Evolutionary conservation across 2,888 invertebrate genomes (phyloP), one percentile per base, ranked within the genome.

Genomic region (Hipparchia semele): DNA sequence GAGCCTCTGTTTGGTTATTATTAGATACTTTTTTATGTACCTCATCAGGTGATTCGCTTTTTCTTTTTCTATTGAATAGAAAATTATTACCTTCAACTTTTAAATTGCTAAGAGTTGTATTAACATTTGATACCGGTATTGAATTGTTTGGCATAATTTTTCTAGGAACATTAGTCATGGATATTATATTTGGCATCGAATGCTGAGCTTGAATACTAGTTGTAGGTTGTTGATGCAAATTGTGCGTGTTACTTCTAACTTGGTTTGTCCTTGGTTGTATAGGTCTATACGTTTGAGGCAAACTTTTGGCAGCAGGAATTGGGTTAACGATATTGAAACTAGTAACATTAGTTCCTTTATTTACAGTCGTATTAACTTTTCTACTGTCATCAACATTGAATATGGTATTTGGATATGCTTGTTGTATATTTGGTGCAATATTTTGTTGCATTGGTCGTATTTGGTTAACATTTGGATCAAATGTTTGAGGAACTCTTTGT

Each of bases 41-140:
- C 13, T 90, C 90, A 77, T 91, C 91, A 0, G 91, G 91, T 4
- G 90, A 90, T 84, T 90, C 90, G 61, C 90, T 90, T 80, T 91
- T 91, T 78, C 91, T 83, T 82, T 90, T 91, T 75, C 87, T 85
- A 73, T 80, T 88, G 7, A 80, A 75, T 7, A 75, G 70, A 13
- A 76, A 74, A 59, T 77, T 79, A 13, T 74, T 79, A 10, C 73
- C 73, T 78, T 79, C 80, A 64, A 76, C 77, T 75, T 77, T 78
- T 33, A 74, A 62, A 54, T 72, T 75, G 68, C 72, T 75, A 33
- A 73, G 59, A 33, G 64, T 76, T 58, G 73, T 58, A 56, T 70
- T 72, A 4, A 67, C 66, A 54, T 74, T 77, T 39, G 72, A 45
- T 58, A 71, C 69, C 4, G 61, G 64, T 62, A 69, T 70, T 49